A percentile compares a stretch with the other conserved stretches of the same genome.
Evolutionary conservation across 2,797 vertebrate genomes (phyloP).

Genomic region (Sardinella longiceps): DNA sequence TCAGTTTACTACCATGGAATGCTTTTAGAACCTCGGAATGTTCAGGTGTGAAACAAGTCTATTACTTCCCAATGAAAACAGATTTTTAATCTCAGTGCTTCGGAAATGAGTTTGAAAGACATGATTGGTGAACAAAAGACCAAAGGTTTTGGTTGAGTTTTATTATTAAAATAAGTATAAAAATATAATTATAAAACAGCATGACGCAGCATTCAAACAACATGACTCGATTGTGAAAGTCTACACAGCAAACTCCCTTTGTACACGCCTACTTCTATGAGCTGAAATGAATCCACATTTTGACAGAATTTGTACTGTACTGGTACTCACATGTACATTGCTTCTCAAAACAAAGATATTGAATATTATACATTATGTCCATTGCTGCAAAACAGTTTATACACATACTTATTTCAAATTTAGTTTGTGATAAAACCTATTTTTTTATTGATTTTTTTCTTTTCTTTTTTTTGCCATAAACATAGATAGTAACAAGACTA

Average conservation of each 20-base stretch:
- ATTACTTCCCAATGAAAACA: too few species aligned
- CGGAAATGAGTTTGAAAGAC: background rate
- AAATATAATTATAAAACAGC: conserved; percentile 99
- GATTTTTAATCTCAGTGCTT: too few species aligned
- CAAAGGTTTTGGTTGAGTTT: conserved; percentile 67
- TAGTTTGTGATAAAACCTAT: conserved; percentile 70
- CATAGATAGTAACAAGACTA: conserved; percentile 83
- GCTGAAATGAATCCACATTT: conserved; percentile 80
- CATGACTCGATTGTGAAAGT: conserved; percentile 78
- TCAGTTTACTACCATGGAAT: too few species aligned
- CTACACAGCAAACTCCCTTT: conserved; percentile 78
- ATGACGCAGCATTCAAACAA: conserved; percentile 80
- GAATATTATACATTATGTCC: conserved; percentile 79
- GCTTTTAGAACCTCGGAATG: too few species aligned
- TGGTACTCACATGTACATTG: conserved; percentile 76
- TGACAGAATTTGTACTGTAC: conserved; percentile 77
- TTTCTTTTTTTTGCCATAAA: conserved; percentile 69
- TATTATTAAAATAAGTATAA: conserved; percentile 99
- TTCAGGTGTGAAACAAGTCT: too few species aligned
- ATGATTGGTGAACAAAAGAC: background rate
- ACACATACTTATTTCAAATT: conserved; percentile 73
- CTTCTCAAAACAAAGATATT: conserved; percentile 77
- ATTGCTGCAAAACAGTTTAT: conserved; percentile 78
- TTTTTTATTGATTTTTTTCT: conserved; percentile 34
- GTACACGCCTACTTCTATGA: conserved; percentile 80